Evolutionary conservation across 2,797 vertebrate genomes (phyloP).

Genomic region (Nothura maculosa): DNA sequence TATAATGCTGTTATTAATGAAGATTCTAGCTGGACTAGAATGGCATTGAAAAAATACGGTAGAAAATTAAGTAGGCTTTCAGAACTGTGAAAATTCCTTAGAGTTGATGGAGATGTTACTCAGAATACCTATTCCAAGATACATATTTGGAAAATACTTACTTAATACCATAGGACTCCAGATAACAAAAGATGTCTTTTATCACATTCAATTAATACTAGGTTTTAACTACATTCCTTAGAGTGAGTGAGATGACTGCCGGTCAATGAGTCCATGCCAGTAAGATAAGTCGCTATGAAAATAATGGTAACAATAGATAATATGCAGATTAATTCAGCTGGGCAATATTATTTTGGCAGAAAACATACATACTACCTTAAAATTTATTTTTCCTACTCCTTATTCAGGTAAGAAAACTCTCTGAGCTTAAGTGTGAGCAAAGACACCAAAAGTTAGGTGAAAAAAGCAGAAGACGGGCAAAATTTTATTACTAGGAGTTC

Average conservation of each 20-base stretch:
- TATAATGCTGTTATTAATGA: constrained; percentile 45
- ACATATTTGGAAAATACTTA: constrained; percentile 21
- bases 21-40: constrained; percentile 57
- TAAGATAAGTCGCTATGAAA: background rate
- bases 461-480: background rate
- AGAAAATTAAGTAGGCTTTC: constrained; percentile 30
- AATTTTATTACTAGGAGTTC: background rate
- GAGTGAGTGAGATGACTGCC: background rate
- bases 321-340: background rate
- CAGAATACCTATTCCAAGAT: background rate
- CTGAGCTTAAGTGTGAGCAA: background rate
- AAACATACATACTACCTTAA: background rate
- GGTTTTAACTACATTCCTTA: background rate
- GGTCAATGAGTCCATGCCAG: background rate
- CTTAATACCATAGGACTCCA: background rate
- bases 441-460: background rate
- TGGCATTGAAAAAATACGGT: constrained; percentile 36
- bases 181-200: constrained; percentile 29
- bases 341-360: background rate
- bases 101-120: background rate
- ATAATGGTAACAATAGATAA: background rate
- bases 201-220: background rate
- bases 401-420: background rate
- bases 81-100: background rate
- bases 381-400: background rate